Conservation (phyloP, 2,888 invertebrate genomes). For the Cecidostiba fungosa region DNA sequence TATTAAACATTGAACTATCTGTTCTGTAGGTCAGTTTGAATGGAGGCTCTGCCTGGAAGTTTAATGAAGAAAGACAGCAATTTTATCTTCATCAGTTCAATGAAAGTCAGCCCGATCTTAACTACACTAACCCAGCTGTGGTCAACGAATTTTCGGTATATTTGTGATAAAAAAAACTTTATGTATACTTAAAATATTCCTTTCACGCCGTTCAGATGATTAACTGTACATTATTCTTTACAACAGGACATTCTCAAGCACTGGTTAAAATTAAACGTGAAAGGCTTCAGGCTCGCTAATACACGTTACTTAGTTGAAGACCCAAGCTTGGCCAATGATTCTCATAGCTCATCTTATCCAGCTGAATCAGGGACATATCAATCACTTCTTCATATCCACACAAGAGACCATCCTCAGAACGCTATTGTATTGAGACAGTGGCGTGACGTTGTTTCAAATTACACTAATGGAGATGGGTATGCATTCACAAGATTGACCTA, state of each 20-base stretch:
- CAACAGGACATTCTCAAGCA: constrained; percentile 84
- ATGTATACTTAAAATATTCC: neutral
- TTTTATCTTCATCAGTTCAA: constrained; percentile 91
- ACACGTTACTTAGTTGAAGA: constrained; percentile 86
- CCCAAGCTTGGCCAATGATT: constrained; percentile 81
- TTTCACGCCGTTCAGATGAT: neutral
- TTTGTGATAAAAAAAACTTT: constrained; percentile 16
- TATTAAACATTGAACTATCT: constrained; percentile 43
- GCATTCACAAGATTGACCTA: constrained; percentile 23
- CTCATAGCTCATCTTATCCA: constrained; percentile 63
- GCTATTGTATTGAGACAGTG: constrained; percentile 84
- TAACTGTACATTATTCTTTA: constrained; percentile 22
- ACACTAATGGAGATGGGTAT: constrained; percentile 80
- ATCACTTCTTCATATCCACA: constrained; percentile 85
- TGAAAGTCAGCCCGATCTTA: constrained; percentile 88
- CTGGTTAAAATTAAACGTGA: constrained; percentile 89
- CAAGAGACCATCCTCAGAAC: constrained; percentile 84
- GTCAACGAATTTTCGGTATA: constrained; percentile 83
- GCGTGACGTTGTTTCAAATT: constrained; percentile 83
- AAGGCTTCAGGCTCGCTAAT: constrained; percentile 89
- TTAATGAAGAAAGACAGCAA: constrained; percentile 83
- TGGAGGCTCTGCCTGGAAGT: constrained; percentile 87
- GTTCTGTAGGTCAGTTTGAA: constrained; percentile 80
- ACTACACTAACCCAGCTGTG: constrained; percentile 87
- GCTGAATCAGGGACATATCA: constrained; percentile 81